Evolutionary conservation across 2,888 invertebrate species (phyloP).

Genomic region (Leptopilina myrica): DNA sequence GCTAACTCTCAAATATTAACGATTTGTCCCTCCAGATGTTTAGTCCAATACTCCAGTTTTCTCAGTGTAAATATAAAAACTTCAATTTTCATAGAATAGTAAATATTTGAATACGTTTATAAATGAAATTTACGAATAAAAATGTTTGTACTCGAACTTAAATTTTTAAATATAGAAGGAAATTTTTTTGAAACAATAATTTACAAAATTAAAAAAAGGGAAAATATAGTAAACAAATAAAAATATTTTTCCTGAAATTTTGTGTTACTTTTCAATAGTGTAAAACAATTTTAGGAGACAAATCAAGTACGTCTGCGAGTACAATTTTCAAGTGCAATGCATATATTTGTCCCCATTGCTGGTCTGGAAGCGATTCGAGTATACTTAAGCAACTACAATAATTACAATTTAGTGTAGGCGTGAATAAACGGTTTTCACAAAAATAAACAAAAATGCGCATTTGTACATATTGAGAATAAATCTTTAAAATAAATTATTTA

Average conservation of each 20-base stretch:
- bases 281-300: neutral
- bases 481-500: neutral
- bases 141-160: neutral
- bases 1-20: no score
- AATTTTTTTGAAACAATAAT: no score
- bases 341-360: slow-evolving; percentile 27
- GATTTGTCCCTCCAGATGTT: no score
- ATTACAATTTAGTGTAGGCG: slow-evolving; percentile 18
- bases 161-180: no score
- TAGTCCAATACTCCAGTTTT: no score
- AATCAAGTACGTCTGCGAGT: neutral
- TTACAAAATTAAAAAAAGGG: no score
- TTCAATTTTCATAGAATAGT: no score
- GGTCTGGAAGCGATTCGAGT: slow-evolving; percentile 12
- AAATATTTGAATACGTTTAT: no score
- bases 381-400: slow-evolving; percentile 16
- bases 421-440: slow-evolving; percentile 2
- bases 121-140: neutral
- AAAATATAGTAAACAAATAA: neutral
- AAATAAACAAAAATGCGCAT: slow-evolving; percentile 10
- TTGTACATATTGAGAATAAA: neutral
- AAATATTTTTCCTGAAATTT: neutral
- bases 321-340: slow-evolving; percentile 31
- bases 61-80: no score
- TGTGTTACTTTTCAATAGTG: neutral